These are phyloP conservation scores for Eupeodes corollae DNA, from an alignment of 1,140 invertebrate species.

Conservation along the genomic window DNA sequence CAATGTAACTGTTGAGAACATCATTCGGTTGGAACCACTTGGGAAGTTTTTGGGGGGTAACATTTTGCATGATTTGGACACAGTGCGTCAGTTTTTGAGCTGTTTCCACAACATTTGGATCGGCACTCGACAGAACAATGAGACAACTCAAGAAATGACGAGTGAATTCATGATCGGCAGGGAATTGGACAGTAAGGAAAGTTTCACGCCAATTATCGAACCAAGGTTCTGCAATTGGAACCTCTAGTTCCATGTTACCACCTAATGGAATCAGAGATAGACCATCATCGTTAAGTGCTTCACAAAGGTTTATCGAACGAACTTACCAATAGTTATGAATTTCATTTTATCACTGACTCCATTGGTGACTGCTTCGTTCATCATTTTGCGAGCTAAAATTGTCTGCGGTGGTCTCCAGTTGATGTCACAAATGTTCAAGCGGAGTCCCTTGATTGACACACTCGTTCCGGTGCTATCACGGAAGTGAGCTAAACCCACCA, in stretches of 20 bases:
- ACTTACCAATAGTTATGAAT: constrained; percentile 39
- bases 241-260: constrained; percentile 40
- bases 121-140: constrained; percentile 71
- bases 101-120: constrained; percentile 67
- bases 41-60: constrained; percentile 61
- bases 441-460: constrained; percentile 64
- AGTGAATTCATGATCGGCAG: constrained; percentile 90
- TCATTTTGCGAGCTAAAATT: constrained; percentile 68
- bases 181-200: constrained; percentile 78
- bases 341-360: constrained; percentile 54
- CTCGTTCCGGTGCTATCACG: constrained; percentile 67
- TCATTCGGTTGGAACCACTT: constrained; percentile 83
- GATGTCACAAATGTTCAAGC: constrained; percentile 70
- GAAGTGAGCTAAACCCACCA: constrained; percentile 52
- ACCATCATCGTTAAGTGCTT: neutral
- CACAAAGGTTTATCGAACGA: neutral
- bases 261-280: constrained; percentile 19
- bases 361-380: constrained; percentile 74
- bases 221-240: constrained; percentile 78
- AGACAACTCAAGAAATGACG: constrained; percentile 87
- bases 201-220: constrained; percentile 91
- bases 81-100: constrained; percentile 66
- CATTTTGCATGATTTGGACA: constrained; percentile 65
- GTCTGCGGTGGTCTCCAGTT: constrained; percentile 69
- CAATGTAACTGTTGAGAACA: constrained; percentile 78